These are phyloP conservation scores for Xanthia icteritia DNA, from an alignment of 2,888 invertebrate species.

Conservation along the genomic window DNA sequence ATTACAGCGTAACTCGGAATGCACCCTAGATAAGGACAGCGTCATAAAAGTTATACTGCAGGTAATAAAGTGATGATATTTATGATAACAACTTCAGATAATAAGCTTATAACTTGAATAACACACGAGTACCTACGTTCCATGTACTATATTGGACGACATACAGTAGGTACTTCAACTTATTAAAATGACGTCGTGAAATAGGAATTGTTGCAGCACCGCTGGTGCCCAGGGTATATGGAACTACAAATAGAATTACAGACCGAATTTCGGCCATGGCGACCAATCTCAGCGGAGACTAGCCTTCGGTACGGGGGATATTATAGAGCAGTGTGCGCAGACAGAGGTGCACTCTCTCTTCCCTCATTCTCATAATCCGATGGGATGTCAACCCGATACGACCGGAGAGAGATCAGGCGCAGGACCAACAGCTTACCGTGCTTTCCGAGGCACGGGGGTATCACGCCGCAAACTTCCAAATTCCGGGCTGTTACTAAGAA, in stretches of 20 bases:
- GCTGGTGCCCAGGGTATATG: not conserved
- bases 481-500: not conserved
- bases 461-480: not conserved
- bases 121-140: not conserved
- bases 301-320: not conserved
- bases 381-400: not conserved
- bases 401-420: not conserved
- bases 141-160: too few species aligned
- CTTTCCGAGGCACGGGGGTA: not conserved
- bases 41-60: conserved; percentile 42
- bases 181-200: not conserved
- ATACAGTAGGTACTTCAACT: not conserved
- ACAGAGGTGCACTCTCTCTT: not conserved
- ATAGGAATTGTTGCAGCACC: not conserved
- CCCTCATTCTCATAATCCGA: not conserved
- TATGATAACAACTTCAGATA: conserved; percentile 12
- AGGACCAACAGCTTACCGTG: not conserved
- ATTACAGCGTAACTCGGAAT: too few species aligned
- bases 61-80: conserved; percentile 30
- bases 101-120: conserved; percentile 11
- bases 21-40: conserved; percentile 6
- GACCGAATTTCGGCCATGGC: not conserved
- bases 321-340: not conserved
- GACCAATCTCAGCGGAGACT: not conserved
- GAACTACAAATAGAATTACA: not conserved